Conservation (phyloP, 2,797 vertebrate species). For the Hephaestus fuliginosus region DNA sequence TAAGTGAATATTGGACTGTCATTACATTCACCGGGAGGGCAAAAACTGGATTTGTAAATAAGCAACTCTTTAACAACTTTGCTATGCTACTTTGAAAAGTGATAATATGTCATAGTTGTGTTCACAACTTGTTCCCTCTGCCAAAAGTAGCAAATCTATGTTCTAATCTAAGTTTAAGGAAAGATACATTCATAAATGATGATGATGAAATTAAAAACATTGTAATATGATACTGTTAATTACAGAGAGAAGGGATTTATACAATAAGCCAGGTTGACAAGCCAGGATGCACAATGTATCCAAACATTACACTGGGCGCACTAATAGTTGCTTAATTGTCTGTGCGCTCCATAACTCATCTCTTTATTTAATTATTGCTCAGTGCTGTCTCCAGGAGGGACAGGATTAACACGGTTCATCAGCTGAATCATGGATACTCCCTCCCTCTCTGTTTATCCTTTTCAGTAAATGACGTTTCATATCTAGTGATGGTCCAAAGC, state of each 20-base stretch:
- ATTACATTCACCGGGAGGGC: not conserved
- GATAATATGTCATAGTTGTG: not conserved
- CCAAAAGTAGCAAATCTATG: too few species aligned
- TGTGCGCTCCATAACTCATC: constrained; percentile 20
- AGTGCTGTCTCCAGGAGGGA: constrained; percentile 36
- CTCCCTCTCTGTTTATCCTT: constrained; percentile 37
- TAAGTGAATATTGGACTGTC: not conserved
- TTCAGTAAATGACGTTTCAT: constrained; percentile 42
- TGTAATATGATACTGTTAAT: not conserved
- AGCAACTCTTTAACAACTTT: not conserved
- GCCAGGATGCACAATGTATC: not conserved
- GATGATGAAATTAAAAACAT: constrained; percentile 1
- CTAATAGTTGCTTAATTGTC: constrained; percentile 34
- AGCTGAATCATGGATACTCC: constrained; percentile 38
- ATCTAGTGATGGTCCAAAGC: constrained; percentile 36
- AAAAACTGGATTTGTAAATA: constrained; percentile 1
- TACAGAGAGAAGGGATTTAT: not conserved
- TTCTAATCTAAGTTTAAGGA: not conserved
- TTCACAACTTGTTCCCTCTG: too few species aligned
- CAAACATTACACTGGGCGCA: not conserved
- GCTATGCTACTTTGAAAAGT: not conserved
- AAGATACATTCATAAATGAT: not conserved
- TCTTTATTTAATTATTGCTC: constrained; percentile 49
- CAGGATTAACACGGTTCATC: constrained; percentile 48
- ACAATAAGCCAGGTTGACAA: not conserved